Evolutionary conservation across 2,888 invertebrate genomes (phyloP), one percentile per base, ranked within the genome.

Genomic region (Conchocele bisecta): DNA sequence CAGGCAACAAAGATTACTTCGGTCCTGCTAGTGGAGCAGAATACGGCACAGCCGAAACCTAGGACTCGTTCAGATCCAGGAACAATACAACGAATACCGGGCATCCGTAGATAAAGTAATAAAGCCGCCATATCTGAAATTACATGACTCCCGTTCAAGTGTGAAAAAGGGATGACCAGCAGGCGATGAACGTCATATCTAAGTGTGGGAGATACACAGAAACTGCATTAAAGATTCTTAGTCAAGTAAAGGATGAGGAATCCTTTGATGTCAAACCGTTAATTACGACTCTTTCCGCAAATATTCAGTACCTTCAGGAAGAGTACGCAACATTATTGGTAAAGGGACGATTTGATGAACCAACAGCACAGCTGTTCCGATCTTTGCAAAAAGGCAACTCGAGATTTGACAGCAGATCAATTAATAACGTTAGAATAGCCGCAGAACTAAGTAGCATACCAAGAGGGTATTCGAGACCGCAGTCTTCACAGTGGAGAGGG

Each of bases 241-340:
- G 6, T 20, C 48, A 48, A n/a, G 15, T 22, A 6, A 42, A 42
- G 7, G 42, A 42, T 9, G n/a, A 22, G 7, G 42, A 42, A 15
- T 22, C 6, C 7, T 42, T 42, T 20, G 42, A 42, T 42, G 17
- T 42, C 22, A 22, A 42, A 22, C 42, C 42, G 17, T 20, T 42
- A 6, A 42, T 42, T 42, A 15, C n/a, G n/a, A 42, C 42, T n/a
- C 39, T 59, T 11, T 29, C 3, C 7, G 61, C 61, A 24, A 44
- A 61, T 0, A 28, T 61, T 17, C 39, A 42, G 33, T 53, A 22
- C 53, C 33, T 44, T 13, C 44, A 58, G 29, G 58, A 58, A 3
- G 72, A 67, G 35, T 66, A 66, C 31, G 60, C 66, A 11, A 51
- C 61, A 13, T 37, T 66, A 3, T 20, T 72, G 13, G 66, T 72